Base-by-base conservation (phyloP, 2,113 vertebrate genomes). In the Neolamprologus falcicula region DNA sequence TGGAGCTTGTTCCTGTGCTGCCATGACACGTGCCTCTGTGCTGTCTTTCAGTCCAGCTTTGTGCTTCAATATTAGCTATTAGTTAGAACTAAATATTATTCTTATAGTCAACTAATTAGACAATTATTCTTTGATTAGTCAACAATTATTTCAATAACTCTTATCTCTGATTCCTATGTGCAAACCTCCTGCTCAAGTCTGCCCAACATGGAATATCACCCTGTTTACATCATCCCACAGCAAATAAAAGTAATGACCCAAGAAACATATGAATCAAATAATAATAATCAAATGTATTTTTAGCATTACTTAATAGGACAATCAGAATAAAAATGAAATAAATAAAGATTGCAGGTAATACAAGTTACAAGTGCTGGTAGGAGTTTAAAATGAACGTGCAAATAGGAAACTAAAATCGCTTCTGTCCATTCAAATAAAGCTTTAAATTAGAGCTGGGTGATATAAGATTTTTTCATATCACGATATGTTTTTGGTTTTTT, bases 191-290 rank as follows among this genome's bases (percentile, higher is more conserved):
- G 31, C 31, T 35, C 59, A 63, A 35, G 59, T 63, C 59, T n/a
- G 4, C 59, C 1, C 0, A 2, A 63, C 31, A 0, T 0, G 28
- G 59, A 63, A 35, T 63, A 35, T 5, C 28, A 35, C 31, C 6
- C 59, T n/a, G 59, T 63, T 63, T 19, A 7, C 59, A 17, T 63
- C 1, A 0, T 63, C 17, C 0, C 59, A 63, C 17, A 35, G 59
- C 31, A n/a, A 63, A 19, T 63, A 11, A 33, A 63, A 19, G 31
- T 63, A 63, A 63, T 63, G 17, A 63, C 17, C 59, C 59, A 35
- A 19, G 59, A 63, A 63, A 63, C 59, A 63, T 10, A 0, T 63
- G 59, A 57, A 16, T 5, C 55, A 0, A 59, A 59, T 28, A 59
- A 59, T 59, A 63, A 19, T 19, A 63, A 63, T n/a, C 59, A n/a